Evolutionary conservation across 2,888 invertebrate species (phyloP).

Genomic region (Cephus sareptanus): DNA sequence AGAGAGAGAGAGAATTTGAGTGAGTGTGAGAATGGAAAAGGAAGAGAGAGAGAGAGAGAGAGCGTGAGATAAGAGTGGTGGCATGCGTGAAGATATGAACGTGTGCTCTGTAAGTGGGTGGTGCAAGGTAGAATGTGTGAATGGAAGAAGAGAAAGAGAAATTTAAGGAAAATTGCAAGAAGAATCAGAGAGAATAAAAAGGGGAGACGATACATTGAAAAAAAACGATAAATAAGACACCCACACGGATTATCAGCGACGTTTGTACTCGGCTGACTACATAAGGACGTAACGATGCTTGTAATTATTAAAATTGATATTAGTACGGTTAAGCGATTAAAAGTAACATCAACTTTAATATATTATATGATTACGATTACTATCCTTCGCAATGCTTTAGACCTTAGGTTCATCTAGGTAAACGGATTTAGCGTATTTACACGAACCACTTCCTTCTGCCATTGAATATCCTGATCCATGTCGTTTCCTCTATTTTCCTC

Average conservation of each 20-base stretch:
- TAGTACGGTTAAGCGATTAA: constrained; percentile 64
- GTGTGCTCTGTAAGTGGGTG: background rate
- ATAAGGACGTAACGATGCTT: constrained; percentile 64
- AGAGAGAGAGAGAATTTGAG: constrained; percentile 9
- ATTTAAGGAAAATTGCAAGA: background rate
- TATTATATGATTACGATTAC: constrained; percentile 56
- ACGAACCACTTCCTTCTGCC: constrained; percentile 19
- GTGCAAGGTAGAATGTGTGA: constrained; percentile 12
- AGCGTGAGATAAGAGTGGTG: constrained; percentile 24
- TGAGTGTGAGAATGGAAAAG: constrained; percentile 24
- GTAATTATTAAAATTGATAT: constrained; percentile 65
- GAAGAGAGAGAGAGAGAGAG: constrained; percentile 32
- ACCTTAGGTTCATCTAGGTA: constrained; percentile 52
- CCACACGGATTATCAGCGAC: constrained; percentile 46
- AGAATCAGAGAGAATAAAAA: constrained; percentile 18
- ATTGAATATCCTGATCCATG: background rate
- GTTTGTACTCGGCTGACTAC: constrained; percentile 59
- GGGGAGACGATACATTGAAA: constrained; percentile 25
- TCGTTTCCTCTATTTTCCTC: background rate
- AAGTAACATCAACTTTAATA: constrained; percentile 64
- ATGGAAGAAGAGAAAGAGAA: constrained; percentile 15
- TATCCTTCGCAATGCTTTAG: constrained; percentile 57
- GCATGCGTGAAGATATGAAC: constrained; percentile 13
- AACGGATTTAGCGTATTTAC: constrained; percentile 40
- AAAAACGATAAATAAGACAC: constrained; percentile 36